Evolutionary conservation across 2,113 vertebrate genomes (phyloP).

Genomic region (Mellivora capensis): DNA sequence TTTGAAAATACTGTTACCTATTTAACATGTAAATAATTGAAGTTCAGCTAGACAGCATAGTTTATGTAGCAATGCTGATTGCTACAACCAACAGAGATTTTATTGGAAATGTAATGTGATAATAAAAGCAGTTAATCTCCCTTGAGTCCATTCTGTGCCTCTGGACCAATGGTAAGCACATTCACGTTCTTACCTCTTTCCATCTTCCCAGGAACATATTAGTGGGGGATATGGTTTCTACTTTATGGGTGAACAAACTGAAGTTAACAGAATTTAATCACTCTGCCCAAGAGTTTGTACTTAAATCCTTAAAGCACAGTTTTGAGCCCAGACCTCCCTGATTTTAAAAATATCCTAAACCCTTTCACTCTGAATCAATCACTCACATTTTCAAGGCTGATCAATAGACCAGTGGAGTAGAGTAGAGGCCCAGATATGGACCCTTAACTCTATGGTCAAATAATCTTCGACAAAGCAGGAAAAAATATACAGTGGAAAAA

Average conservation of each 20-base stretch:
- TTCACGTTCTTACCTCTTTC: neutral
- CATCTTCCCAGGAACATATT: neutral
- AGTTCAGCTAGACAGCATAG: neutral
- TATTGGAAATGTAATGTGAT: neutral
- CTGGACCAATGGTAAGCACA: neutral
- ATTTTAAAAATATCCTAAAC: neutral
- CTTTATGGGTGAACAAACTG: neutral
- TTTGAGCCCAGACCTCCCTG: neutral
- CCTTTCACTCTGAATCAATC: neutral
- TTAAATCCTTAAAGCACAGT: neutral
- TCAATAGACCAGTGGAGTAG: no score
- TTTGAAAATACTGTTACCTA: neutral
- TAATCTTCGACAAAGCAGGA: no score
- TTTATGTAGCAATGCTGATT: neutral
- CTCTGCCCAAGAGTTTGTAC: neutral
- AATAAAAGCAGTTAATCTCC: neutral
- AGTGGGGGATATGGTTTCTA: neutral
- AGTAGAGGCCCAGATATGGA: no score
- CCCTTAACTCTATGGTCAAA: no score
- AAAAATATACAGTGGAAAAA: no score
- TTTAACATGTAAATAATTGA: conserved; percentile 9
- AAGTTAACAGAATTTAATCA: conserved; percentile 5
- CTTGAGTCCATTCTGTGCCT: neutral
- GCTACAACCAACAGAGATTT: neutral
- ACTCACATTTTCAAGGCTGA: conserved; percentile 24